These are phyloP conservation scores for Thecophora atra DNA, from an alignment of 2,888 invertebrate species.

Conservation along the genomic window DNA sequence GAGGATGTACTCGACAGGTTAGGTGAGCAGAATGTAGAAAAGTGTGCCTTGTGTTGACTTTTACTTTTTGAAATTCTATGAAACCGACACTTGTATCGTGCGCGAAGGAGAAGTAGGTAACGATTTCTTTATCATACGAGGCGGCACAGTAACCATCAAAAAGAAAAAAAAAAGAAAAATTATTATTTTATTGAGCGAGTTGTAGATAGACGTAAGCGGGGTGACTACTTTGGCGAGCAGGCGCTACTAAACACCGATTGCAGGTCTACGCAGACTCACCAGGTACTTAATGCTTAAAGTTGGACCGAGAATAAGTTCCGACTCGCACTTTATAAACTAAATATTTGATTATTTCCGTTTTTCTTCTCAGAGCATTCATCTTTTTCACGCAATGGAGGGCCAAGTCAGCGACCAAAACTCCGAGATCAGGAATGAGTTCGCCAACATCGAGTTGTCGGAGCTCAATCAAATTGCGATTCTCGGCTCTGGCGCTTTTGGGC, in stretches of 20 bases:
- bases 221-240: conserved; percentile 90
- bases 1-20: conserved; percentile 80
- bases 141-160: conserved; percentile 80
- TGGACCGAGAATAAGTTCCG: conserved; percentile 80
- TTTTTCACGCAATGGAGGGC: conserved; percentile 65
- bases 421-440: conserved; percentile 69
- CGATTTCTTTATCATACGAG: conserved; percentile 90
- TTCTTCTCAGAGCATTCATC: conserved; percentile 73
- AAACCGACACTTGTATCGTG: conserved; percentile 80
- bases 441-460: conserved; percentile 78
- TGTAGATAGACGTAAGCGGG: conserved; percentile 77
- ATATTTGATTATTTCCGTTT: not conserved
- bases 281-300: conserved; percentile 85
- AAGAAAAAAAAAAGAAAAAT: no score
- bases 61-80: conserved; percentile 75
- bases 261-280: conserved; percentile 87
- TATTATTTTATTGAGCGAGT: conserved; percentile 72
- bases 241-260: conserved; percentile 86
- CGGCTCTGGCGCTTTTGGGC: conserved; percentile 92
- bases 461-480: conserved; percentile 84
- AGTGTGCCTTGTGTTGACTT: not conserved
- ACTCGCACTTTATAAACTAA: not conserved
- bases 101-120: conserved; percentile 88
- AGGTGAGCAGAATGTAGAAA: conserved; percentile 67
- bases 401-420: conserved; percentile 52